Conservation (phyloP, 2,113 vertebrate species). For the Pomatorhinus ruficollis region DNA sequence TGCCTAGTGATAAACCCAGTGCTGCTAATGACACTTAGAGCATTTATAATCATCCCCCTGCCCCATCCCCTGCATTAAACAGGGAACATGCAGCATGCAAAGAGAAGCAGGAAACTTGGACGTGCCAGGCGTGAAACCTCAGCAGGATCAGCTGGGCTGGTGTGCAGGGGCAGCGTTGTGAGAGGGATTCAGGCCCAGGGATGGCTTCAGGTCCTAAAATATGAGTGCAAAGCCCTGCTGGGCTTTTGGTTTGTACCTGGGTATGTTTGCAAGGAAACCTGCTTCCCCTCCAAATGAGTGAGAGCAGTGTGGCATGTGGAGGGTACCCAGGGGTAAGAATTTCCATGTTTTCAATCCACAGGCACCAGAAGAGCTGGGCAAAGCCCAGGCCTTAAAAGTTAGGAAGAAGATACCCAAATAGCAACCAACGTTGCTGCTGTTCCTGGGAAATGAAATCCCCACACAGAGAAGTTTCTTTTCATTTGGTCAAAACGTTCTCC, state of each 20-base stretch:
- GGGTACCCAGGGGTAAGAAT: neutral
- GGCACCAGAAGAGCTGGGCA: neutral
- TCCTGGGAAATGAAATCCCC: neutral
- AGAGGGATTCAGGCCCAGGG: neutral
- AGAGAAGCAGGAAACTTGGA: neutral
- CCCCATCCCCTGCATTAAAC: neutral
- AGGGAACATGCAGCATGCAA: neutral
- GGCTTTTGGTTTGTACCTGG: neutral
- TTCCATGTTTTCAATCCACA: neutral
- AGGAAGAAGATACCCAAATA: neutral
- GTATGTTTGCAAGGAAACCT: neutral
- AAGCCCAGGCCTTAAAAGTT: neutral
- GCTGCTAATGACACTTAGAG: neutral
- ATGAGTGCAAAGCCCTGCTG: neutral
- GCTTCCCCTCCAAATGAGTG: neutral
- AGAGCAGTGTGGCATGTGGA: neutral
- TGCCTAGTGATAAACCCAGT: neutral
- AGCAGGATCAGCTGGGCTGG: neutral
- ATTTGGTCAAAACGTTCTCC: neutral
- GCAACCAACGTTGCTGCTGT: accelerated
- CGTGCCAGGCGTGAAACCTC: neutral
- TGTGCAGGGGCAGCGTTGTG: neutral
- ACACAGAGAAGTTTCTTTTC: neutral
- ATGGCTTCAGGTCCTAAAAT: neutral
- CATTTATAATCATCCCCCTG: neutral